These are phyloP conservation scores for Ennomos fuscantarius DNA, from an alignment of 2,888 invertebrate species.

Conservation along the genomic window DNA sequence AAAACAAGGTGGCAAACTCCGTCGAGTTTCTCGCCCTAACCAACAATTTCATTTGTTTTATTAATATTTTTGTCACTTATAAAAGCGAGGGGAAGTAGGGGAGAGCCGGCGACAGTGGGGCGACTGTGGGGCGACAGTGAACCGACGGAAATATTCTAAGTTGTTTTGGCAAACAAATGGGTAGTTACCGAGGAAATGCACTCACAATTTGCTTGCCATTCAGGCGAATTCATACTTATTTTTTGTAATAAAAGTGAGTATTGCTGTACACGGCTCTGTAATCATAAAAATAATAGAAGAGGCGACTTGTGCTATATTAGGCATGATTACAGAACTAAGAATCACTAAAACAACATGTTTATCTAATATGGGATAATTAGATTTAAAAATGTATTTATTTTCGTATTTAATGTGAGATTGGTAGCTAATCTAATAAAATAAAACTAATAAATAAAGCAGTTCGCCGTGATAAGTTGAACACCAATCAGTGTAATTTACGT, in stretches of 20 bases:
- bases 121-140: conserved; percentile 36
- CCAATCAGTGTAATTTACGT: too few species aligned
- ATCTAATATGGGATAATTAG: too few species aligned
- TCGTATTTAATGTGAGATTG: too few species aligned
- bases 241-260: conserved; percentile 16
- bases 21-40: conserved; percentile 29
- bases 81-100: conserved; percentile 28
- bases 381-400: too few species aligned
- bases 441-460: too few species aligned
- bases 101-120: conserved; percentile 28
- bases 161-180: conserved; percentile 47
- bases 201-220: conserved; percentile 50
- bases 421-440: too few species aligned
- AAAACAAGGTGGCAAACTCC: conserved; percentile 5
- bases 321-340: too few species aligned
- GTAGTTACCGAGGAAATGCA: conserved; percentile 50
- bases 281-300: conserved; percentile 4
- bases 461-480: too few species aligned
- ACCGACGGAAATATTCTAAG: conserved; percentile 28
- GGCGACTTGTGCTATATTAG: too few species aligned
- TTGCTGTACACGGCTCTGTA: not conserved
- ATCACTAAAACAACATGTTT: too few species aligned
- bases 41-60: conserved; percentile 66
- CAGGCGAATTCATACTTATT: conserved; percentile 39
- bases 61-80: conserved; percentile 59